Evolutionary conservation across 2,888 invertebrate species (phyloP), one percentile per base, ranked within the genome.

Genomic region (Epicampocera succincta): DNA sequence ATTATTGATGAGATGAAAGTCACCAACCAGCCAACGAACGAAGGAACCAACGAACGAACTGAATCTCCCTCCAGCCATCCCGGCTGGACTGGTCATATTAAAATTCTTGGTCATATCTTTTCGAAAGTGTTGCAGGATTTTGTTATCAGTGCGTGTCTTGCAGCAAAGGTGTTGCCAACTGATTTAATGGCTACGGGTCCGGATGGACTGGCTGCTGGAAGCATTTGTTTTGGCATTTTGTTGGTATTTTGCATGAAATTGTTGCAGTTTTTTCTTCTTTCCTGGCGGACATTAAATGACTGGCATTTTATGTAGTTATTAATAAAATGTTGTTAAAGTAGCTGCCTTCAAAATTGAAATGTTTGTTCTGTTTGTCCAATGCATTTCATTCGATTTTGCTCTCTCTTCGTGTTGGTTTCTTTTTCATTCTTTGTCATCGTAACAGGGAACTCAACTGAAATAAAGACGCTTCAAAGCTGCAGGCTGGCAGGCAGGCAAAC

Each of bases 81-180:
- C 33, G 58, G 58, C 69, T 72, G 58, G 48, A 33, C 1, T 33
- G 8, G 6, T 33, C 33, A 9, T 50, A 40, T 56, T 44, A 38
- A 71, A 54, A 44, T 68, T 60, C 48, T 60, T 65, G 61, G n/a
- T 50, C 33, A 63, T 80, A 76, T 77, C 71, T 73, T 76, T 76
- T 72, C n/a, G 76, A 76, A 69, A 74, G 48, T 33, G 42, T 65
- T 40, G 56, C 63, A 77, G 58, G 71, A 66, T 29, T 50, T 54
- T 56, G 81, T 84, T 88, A 88, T 88, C 88, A 87, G 87, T 80
- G 86, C 85, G 87, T 89, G 89, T 87, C 87, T 89, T 88, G 40
- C 87, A 87, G 88, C 87, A 88, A 88, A 88, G 88, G 88, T 88
- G 88, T 88, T 88, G 83, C 83, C 85, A 89, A 85, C 86, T 84